phyloP scores from a whole-genome alignment of 2,113 vertebrate genomes.

The Callipepla californica region DNA sequence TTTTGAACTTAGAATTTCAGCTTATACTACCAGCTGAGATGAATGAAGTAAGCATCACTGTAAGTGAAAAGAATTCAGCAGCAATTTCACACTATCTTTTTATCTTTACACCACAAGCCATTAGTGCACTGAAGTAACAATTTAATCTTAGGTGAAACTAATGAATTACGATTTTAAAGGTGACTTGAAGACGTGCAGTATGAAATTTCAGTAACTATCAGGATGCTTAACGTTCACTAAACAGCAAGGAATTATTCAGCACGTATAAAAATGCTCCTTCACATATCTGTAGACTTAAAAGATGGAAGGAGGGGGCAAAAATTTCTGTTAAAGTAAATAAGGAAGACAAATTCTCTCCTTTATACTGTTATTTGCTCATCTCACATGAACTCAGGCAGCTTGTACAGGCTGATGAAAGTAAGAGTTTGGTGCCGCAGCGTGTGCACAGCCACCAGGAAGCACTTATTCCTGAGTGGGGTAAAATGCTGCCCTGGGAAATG shows the following conservation, averaged over 20 bases:
- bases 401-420: neutral
- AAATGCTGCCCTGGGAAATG: constrained; percentile 18
- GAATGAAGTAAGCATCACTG: constrained; percentile 56
- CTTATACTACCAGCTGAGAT: constrained; percentile 57
- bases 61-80: constrained; percentile 39
- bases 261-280: neutral
- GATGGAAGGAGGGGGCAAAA: neutral
- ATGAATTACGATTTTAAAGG: constrained; percentile 62
- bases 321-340: neutral
- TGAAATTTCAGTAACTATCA: neutral
- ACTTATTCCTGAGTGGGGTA: neutral
- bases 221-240: neutral
- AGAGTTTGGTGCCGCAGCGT: neutral
- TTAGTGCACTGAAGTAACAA: constrained; percentile 62
- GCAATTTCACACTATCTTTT: constrained; percentile 44
- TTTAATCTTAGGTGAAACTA: constrained; percentile 36
- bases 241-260: neutral
- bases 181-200: constrained; percentile 5
- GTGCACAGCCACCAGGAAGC: constrained; percentile 25
- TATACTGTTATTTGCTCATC: neutral
- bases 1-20: constrained; percentile 50
- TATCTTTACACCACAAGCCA: constrained; percentile 45
- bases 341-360: neutral
- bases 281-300: neutral
- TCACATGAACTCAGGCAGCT: accelerated